Evolutionary conservation across 64 coral and sea anemone genomes (phyloP), one percentile per base, ranked within the genome.

Genomic region (Platygyra sinensis): DNA sequence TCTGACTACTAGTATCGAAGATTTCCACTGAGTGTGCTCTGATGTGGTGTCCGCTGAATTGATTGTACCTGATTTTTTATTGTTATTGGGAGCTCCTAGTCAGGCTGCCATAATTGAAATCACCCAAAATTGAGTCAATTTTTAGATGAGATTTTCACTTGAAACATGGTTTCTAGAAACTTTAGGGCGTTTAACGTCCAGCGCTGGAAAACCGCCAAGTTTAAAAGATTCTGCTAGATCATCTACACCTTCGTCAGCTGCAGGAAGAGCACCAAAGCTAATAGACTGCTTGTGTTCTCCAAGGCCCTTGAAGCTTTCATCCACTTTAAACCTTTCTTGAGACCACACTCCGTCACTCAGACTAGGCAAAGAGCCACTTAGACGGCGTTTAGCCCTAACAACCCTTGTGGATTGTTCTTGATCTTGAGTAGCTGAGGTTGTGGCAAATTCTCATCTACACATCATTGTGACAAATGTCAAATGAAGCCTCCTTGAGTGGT

Each of bases 341-440:
- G 95, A 97, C 95, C 95, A 96, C 19, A 90, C 63, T 61, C 95
- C 94, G 32, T 73, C 91, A 77, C 87, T 82, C 52, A 94, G 88
- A 72, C 95, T 97, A 17, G 95, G 95, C 19, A 97, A 74, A 25
- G 92, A 94, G 38, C 89, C 78, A 6, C 95, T 97, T 85, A 88
- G 80, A 10, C 20, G 63, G 18, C 33, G 62, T 25, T 69, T 85
- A 36, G 39, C 62, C 33, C 36, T 25, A 28, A 8, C 57, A 9
- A 77, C 20, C 30, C 42, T 38, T 51, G 73, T 67, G 27, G 63
- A 2, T 57, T 28, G 74, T 69, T 82, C 30, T 81, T 67, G 80
- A 10, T 89, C 60, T 11, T 75, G 71, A 14, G 82, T 14, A 57
- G 10, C 75, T 64, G 39, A 30, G 14, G 36, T 20, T 79, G 31